Conservation (phyloP, 1,140 invertebrate genomes). For the Drosophila watanabei region DNA sequence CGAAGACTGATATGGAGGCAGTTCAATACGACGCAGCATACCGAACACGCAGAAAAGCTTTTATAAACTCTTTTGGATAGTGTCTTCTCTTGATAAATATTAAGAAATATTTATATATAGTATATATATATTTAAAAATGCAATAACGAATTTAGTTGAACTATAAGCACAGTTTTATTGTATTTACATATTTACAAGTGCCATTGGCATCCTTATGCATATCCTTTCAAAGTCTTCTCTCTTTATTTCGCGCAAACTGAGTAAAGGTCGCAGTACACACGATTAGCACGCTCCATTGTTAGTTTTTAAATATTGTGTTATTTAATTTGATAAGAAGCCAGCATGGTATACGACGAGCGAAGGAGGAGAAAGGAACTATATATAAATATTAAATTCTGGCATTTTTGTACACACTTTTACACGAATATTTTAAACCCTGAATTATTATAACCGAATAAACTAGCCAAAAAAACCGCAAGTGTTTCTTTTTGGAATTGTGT, state of each 20-base stretch:
- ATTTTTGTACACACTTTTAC: slow-evolving; percentile 65
- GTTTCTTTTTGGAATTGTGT: background rate
- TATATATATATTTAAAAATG: slow-evolving; percentile 34
- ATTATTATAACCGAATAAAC: slow-evolving; percentile 80
- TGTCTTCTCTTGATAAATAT: slow-evolving; percentile 46
- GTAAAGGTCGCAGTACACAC: slow-evolving; percentile 26
- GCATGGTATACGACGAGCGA: slow-evolving; percentile 66
- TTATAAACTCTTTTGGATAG: slow-evolving; percentile 68
- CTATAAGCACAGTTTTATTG: slow-evolving; percentile 71
- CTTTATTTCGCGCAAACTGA: slow-evolving; percentile 34
- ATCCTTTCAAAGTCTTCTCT: slow-evolving; percentile 59
- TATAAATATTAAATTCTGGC: slow-evolving; percentile 51
- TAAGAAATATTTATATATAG: slow-evolving; percentile 35
- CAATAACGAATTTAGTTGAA: slow-evolving; percentile 79
- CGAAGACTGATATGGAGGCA: slow-evolving; percentile 72
- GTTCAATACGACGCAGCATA: slow-evolving; percentile 50
- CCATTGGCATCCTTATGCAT: slow-evolving; percentile 78
- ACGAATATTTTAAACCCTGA: slow-evolving; percentile 62
- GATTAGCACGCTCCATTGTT: slow-evolving; percentile 69
- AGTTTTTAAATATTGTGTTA: slow-evolving; percentile 77
- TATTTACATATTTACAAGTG: slow-evolving; percentile 58
- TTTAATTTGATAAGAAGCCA: slow-evolving; percentile 77
- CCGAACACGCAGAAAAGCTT: slow-evolving; percentile 54
- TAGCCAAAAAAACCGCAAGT: slow-evolving; percentile 56
- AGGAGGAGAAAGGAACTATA: slow-evolving; percentile 7